Evolutionary conservation across 2,797 vertebrate species (phyloP), one percentile per base, ranked within the genome.

Genomic region (Tiaroga cobitis): DNA sequence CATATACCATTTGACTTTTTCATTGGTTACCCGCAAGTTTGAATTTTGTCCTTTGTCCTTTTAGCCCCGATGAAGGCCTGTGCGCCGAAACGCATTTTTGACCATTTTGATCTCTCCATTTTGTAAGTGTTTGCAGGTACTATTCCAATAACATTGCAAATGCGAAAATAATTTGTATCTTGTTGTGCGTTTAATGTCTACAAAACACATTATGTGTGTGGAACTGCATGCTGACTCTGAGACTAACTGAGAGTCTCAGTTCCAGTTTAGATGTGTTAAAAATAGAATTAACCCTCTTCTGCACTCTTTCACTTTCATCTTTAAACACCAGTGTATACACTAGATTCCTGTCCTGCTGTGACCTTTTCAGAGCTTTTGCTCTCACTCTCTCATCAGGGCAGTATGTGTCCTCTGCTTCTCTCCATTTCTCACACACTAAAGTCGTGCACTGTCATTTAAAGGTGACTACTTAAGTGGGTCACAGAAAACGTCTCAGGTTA

Each of bases 361-460:
- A 78, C 63, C 82, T 74, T 69, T 63, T 41, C 11, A 34, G 11
- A 51, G 41, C 78, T 76, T 65, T 24, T 51, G 54, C 73, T 69
- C 34, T 34, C 49, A 6, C 34, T 46, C 32, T 37, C 32, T 51
- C 34, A 34, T 84, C 9, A 46, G 11, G 46, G 65, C 65, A 3
- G 41, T 65, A 11, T 65, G 21, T n/a, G n/a, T 84, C 41, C 32
- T 63, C 69, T 19, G 29, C 41, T 65, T 83, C 32, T 75, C 21
- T 51, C 37, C 19, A 32, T 39, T 56, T 69, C 73, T 41, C 87
- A 88, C 87, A 87, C 46, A 46, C 88, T 86, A 89, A 90, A 85
- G 87, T 89, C 81, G 2, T 91, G 41, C 41, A 41, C 86, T 69
- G 49, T 86, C 74, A 74, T 75, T 81, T 78, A 83, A 87, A 65